These are phyloP conservation scores for Leucania comma DNA, from an alignment of 2,888 invertebrate genomes.

Conservation along the genomic window DNA sequence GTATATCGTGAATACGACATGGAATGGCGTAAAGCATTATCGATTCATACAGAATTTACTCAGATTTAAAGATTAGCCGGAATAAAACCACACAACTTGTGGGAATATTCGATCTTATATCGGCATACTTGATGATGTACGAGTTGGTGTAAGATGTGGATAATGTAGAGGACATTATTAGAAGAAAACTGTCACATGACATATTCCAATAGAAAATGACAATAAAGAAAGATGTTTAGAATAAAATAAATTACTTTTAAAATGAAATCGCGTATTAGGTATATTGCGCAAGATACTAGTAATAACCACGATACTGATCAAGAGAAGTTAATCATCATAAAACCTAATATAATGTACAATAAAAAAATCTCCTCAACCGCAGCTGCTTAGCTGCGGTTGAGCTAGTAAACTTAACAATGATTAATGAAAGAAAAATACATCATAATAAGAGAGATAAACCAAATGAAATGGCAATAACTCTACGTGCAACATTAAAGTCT, in stretches of 20 bases:
- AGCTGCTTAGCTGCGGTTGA: not conserved
- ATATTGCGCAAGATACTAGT: not conserved
- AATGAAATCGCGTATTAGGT: not conserved
- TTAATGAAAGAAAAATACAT: conserved; percentile 31
- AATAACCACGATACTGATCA: not conserved
- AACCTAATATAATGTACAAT: conserved; percentile 4
- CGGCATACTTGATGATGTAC: not conserved
- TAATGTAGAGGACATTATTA: not conserved
- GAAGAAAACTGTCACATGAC: not conserved
- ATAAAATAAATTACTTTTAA: not conserved
- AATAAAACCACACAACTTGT: conserved; percentile 2
- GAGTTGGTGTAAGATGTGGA: not conserved
- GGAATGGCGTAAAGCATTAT: not conserved
- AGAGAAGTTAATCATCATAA: conserved; percentile 2
- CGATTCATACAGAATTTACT: conserved; percentile 17
- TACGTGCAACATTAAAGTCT: conserved; percentile 2
- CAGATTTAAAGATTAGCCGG: conserved; percentile 30
- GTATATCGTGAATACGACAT: not conserved
- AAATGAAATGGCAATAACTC: conserved; percentile 34
- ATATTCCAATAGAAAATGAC: not conserved
- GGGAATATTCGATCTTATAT: conserved; percentile 11
- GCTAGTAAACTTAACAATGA: conserved; percentile 46
- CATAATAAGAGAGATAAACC: conserved; percentile 24
- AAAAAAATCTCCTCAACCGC: not conserved
- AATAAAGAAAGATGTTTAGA: too few relatives aligned